These are phyloP conservation scores for Diprion similis DNA, from an alignment of 1,140 invertebrate genomes.

Conservation along the genomic window DNA sequence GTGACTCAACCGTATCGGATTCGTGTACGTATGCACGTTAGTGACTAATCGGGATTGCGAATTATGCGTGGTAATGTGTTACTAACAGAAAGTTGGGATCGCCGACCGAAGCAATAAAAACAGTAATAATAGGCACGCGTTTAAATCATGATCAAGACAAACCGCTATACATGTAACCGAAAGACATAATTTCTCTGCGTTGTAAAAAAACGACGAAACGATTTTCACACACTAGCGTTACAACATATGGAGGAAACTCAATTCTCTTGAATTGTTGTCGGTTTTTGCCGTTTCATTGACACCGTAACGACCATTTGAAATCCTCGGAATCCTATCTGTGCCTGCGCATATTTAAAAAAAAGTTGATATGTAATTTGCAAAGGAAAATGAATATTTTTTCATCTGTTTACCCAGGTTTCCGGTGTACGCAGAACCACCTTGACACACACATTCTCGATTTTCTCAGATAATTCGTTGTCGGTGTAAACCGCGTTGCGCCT, in stretches of 20 bases:
- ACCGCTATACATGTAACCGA: neutral
- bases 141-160: neutral
- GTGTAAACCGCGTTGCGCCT: neutral
- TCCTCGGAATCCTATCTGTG: too few relatives aligned
- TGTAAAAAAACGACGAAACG: too few relatives aligned
- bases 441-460: too few relatives aligned
- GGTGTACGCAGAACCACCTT: too few relatives aligned
- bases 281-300: too few relatives aligned
- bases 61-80: neutral
- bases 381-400: too few relatives aligned
- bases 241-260: neutral
- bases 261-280: too few relatives aligned
- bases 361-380: too few relatives aligned
- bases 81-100: neutral
- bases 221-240: too few relatives aligned
- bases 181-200: neutral
- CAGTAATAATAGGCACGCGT: neutral
- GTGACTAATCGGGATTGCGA: slow-evolving; percentile 2
- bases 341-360: too few relatives aligned
- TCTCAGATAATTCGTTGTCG: neutral
- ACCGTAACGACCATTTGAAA: too few relatives aligned
- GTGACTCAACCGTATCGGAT: neutral
- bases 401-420: too few relatives aligned
- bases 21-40: neutral
- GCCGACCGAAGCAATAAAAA: neutral